Evolutionary conservation across 1,140 invertebrate species (phyloP).

Genomic region (Fopius arisanus): DNA sequence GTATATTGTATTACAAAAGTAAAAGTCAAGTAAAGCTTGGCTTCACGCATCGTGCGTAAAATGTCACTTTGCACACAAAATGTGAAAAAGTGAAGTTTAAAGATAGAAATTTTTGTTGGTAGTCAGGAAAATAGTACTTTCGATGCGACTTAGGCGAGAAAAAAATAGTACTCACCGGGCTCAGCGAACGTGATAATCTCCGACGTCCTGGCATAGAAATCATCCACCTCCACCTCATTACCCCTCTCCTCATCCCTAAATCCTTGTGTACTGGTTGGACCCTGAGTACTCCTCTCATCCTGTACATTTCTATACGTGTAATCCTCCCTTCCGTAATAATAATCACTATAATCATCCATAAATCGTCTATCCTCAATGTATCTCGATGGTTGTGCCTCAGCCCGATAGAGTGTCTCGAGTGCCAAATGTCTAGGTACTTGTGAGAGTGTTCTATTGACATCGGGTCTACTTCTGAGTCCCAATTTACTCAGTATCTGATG

Average conservation of each 20-base stretch:
- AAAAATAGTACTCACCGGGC: conserved; percentile 69
- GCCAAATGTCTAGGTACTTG: conserved; percentile 72
- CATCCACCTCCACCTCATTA: conserved; percentile 67
- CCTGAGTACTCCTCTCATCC: conserved; percentile 32
- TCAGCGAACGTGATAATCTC: conserved; percentile 86
- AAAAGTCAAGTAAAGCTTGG: no score
- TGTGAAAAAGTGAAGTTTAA: no score
- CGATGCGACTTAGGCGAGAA: no score
- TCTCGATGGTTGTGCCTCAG: conserved; percentile 63
- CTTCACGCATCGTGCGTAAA: no score
- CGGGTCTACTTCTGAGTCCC: conserved; percentile 73
- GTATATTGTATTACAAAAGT: no score
- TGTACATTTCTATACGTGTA: conserved; percentile 56
- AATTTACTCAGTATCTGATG: conserved; percentile 79
- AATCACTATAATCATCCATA: conserved; percentile 45
- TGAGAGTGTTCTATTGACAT: conserved; percentile 72
- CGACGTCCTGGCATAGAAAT: conserved; percentile 80
- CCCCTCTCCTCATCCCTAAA: conserved; percentile 43
- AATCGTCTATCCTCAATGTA: conserved; percentile 34
- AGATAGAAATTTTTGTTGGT: no score
- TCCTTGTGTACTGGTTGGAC: conserved; percentile 37
- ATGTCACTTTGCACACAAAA: no score
- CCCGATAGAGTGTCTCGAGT: conserved; percentile 73
- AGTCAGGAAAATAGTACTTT: no score
- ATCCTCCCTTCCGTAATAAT: conserved; percentile 50